These are phyloP conservation scores for Lophochroa leadbeateri DNA, from an alignment of 2,113 vertebrate genomes.

Conservation along the genomic window DNA sequence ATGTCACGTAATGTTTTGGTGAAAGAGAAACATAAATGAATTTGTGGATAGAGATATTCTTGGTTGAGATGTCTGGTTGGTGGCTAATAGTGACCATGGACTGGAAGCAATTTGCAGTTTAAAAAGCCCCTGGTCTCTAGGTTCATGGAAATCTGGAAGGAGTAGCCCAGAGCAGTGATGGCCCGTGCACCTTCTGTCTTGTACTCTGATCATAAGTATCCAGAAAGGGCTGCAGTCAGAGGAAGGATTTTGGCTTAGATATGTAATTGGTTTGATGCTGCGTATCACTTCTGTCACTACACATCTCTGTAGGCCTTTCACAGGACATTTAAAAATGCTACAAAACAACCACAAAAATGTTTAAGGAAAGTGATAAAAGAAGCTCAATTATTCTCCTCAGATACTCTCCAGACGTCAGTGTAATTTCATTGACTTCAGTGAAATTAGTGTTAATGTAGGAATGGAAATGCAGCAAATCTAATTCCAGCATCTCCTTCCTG, in stretches of 20 bases:
- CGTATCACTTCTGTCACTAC: rapidly evolving
- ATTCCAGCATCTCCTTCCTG: constrained; percentile 55
- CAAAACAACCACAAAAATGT: not conserved
- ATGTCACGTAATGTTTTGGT: not conserved
- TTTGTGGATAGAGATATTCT: not conserved
- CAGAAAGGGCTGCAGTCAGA: not conserved
- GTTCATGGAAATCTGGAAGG: not conserved
- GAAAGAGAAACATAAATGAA: not conserved
- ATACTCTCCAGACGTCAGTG: constrained; percentile 16
- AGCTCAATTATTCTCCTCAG: constrained; percentile 47
- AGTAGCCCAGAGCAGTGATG: not conserved
- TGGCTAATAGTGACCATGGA: not conserved
- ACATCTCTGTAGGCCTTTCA: not conserved
- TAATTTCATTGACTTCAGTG: constrained; percentile 58
- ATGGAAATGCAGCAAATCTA: constrained; percentile 62
- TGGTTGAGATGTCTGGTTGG: rapidly evolving
- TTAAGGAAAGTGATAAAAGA: constrained; percentile 35
- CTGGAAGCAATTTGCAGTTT: not conserved
- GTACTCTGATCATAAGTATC: not conserved
- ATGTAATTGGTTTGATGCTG: not conserved
- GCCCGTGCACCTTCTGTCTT: not conserved
- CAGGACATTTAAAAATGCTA: not conserved
- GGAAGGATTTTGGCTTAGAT: not conserved
- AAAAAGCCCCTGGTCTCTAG: not conserved
- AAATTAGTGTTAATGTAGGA: constrained; percentile 64